Evolutionary conservation across 2,113 vertebrate species (phyloP).

Genomic region (Xenopus laevis): DNA sequence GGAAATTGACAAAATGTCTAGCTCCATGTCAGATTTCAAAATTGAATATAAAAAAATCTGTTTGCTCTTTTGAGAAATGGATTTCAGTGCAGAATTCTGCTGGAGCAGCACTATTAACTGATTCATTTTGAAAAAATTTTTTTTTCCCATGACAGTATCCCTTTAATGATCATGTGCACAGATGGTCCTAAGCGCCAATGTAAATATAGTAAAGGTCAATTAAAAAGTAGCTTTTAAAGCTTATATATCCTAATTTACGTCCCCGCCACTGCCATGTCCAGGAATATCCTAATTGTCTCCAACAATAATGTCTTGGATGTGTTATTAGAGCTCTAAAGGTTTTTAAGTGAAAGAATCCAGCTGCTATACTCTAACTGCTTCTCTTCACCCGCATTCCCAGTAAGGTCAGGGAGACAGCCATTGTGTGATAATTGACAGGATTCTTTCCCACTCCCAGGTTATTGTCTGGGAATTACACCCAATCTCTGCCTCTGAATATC

Average conservation of each 20-base stretch:
- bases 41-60: too few relatives aligned
- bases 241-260: conserved; percentile 37
- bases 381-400: conserved; percentile 33
- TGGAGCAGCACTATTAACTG: too few relatives aligned
- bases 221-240: conserved; percentile 31
- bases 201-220: conserved; percentile 37
- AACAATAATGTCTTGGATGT: conserved; percentile 37
- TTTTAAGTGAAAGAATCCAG: conserved; percentile 39
- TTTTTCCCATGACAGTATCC: too few relatives aligned
- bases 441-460: conserved; percentile 16
- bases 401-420: conserved; percentile 29
- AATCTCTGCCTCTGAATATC: conserved; percentile 11
- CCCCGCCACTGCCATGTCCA: conserved; percentile 21
- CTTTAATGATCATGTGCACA: conserved; percentile 31
- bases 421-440: conserved; percentile 34
- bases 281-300: conserved; percentile 34
- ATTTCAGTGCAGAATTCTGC: too few relatives aligned
- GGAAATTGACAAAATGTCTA: too few relatives aligned
- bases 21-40: too few relatives aligned
- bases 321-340: conserved; percentile 35
- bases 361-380: conserved; percentile 27
- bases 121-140: too few relatives aligned
- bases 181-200: conserved; percentile 12
- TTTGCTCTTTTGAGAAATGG: too few relatives aligned
- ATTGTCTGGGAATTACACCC: conserved; percentile 30